phyloP scores from a whole-genome alignment of 2,888 invertebrate genomes.

The Odiellus spinosus region DNA sequence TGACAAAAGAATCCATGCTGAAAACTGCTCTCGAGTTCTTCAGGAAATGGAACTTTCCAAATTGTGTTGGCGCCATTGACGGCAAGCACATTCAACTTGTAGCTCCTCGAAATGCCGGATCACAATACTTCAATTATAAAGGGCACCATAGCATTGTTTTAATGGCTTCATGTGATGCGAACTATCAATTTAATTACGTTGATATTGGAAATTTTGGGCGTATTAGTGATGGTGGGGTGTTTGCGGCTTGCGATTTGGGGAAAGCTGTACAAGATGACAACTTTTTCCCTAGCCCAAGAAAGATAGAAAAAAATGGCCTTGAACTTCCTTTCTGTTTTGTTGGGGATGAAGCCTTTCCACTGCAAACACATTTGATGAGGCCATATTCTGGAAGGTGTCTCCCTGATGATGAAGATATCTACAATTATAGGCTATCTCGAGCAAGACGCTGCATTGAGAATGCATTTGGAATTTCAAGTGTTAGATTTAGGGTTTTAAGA shows the following conservation, averaged over 20 bases:
- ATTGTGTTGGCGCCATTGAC: constrained; percentile 20
- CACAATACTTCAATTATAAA: background rate
- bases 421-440: background rate
- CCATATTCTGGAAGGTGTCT: background rate
- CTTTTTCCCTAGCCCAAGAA: background rate
- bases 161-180: constrained; percentile 3
- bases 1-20: too few relatives aligned
- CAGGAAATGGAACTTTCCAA: constrained; percentile 25
- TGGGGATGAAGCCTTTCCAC: constrained; percentile 2
- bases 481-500: background rate
- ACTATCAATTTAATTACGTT: background rate
- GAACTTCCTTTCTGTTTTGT: background rate
- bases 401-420: background rate
- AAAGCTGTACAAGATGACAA: background rate
- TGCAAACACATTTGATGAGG: background rate
- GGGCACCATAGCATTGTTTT: background rate
- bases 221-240: background rate
- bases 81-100: constrained; percentile 19
- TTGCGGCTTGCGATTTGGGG: background rate
- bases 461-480: background rate
- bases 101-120: constrained; percentile 1
- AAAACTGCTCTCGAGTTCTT: constrained; percentile 7
- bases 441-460: constrained; percentile 1
- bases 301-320: background rate
- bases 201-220: background rate